phyloP scores from a whole-genome alignment of 1,140 invertebrate genomes.

The Magallana angulata region DNA sequence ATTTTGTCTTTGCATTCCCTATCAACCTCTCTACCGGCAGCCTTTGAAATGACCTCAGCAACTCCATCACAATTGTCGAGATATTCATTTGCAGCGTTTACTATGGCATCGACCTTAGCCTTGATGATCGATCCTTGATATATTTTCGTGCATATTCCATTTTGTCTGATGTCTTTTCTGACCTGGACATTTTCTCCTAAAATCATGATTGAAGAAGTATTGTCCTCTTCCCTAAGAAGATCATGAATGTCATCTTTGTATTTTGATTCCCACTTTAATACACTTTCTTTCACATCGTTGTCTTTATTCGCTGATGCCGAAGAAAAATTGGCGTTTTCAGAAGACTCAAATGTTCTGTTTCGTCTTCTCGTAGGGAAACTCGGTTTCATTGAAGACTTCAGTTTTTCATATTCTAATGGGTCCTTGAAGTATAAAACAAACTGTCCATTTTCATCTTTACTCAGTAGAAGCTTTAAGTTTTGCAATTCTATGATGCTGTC shows the following conservation, averaged over 20 bases:
- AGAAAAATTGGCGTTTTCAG: neutral
- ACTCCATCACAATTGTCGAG: conserved; percentile 62
- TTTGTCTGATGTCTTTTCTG: neutral
- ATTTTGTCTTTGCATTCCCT: conserved; percentile 58
- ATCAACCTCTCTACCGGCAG: conserved; percentile 56
- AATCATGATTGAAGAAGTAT: neutral
- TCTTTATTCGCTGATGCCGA: neutral
- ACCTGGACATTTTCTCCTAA: neutral
- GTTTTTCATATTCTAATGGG: neutral
- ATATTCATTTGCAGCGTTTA: conserved; percentile 63
- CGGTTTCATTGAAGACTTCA: neutral
- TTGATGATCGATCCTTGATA: conserved; percentile 82
- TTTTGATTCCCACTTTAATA: neutral
- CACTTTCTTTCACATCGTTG: too few relatives aligned
- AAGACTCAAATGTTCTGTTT: neutral
- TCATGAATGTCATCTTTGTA: too few relatives aligned
- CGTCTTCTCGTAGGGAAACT: neutral
- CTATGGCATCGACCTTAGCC: conserved; percentile 56
- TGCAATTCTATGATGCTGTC: neutral
- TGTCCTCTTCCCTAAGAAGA: too few relatives aligned
- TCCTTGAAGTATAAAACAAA: neutral
- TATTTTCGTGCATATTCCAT: conserved; percentile 56
- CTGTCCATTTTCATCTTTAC: too few relatives aligned
- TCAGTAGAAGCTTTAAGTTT: neutral
- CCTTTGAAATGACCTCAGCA: conserved; percentile 59